These are phyloP conservation scores for Myotis lucifugus DNA, from an alignment of 2,113 vertebrate genomes.

Conservation along the genomic window DNA sequence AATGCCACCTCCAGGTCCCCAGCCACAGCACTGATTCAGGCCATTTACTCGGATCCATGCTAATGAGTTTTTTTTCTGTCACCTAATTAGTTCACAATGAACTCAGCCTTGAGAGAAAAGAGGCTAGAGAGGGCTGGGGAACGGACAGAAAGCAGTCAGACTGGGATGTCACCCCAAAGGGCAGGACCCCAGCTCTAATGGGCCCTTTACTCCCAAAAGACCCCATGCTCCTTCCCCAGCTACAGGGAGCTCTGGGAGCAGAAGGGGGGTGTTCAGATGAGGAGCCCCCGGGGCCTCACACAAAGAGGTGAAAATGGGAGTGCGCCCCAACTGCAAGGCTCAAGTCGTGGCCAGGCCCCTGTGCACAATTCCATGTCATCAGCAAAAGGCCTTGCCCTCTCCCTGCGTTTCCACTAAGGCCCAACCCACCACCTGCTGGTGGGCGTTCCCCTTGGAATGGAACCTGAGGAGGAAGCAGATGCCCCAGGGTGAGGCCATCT, in stretches of 20 bases:
- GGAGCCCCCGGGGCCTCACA: not conserved
- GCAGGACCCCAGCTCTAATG: not conserved
- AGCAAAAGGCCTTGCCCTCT: not conserved
- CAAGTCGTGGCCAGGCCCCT: not conserved
- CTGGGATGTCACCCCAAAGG: not conserved
- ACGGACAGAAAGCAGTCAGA: not conserved
- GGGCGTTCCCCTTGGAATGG: not conserved
- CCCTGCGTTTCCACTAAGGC: not conserved
- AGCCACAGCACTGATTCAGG: constrained; percentile 64
- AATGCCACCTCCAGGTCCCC: constrained; percentile 48
- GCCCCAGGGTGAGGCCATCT: constrained; percentile 66
- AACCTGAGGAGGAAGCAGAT: constrained; percentile 56
- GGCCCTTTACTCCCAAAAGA: not conserved
- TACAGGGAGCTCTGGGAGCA: not conserved
- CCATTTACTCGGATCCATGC: constrained; percentile 67
- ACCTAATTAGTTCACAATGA: constrained; percentile 77
- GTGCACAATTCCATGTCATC: not conserved
- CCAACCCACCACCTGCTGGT: constrained; percentile 64
- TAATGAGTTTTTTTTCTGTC: constrained; percentile 72
- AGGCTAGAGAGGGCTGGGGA: not conserved
- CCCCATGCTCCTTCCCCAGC: not conserved
- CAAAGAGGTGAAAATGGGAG: not conserved
- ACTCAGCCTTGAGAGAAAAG: constrained; percentile 56
- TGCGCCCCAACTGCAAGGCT: not conserved
- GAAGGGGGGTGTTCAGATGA: not conserved